These are phyloP conservation scores for Ashinkailepas kermadecensis DNA, from an alignment of 2,888 invertebrate genomes.

Conservation along the genomic window DNA sequence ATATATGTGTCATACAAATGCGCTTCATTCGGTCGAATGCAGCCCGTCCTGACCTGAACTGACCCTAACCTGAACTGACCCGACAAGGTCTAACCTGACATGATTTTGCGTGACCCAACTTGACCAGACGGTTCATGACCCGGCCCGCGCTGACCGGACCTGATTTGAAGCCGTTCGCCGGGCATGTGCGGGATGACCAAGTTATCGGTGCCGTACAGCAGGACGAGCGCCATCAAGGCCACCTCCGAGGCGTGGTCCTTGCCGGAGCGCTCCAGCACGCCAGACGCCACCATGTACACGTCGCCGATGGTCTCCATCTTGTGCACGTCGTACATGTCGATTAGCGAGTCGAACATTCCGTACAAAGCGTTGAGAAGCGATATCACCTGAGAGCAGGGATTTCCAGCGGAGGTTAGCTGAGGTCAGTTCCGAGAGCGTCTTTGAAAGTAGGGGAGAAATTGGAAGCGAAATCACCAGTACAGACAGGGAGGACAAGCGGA, in stretches of 20 bases:
- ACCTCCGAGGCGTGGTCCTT: slow-evolving; percentile 38
- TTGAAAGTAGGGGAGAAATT: no score
- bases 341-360: slow-evolving; percentile 61
- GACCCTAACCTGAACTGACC: no score
- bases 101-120: no score
- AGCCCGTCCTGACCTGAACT: no score
- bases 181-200: slow-evolving; percentile 37
- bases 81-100: no score
- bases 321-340: slow-evolving; percentile 63
- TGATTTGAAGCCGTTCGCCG: slow-evolving; percentile 34
- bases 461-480: no score
- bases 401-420: no score
- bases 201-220: slow-evolving; percentile 37
- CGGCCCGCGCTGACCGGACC: not conserved
- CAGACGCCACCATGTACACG: slow-evolving; percentile 39
- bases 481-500: no score
- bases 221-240: slow-evolving; percentile 38
- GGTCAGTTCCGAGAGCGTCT: no score
- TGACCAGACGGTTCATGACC: no score
- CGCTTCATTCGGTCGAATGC: no score
- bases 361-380: slow-evolving; percentile 62
- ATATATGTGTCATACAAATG: no score
- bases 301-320: slow-evolving; percentile 54
- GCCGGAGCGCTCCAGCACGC: slow-evolving; percentile 37
- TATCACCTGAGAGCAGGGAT: slow-evolving; percentile 42